A percentile compares a stretch with the other conserved stretches of the same genome.
These are phyloP conservation scores for Chaitophorus viminalis DNA, from an alignment of 2,888 invertebrate genomes.

Conservation along the genomic window DNA sequence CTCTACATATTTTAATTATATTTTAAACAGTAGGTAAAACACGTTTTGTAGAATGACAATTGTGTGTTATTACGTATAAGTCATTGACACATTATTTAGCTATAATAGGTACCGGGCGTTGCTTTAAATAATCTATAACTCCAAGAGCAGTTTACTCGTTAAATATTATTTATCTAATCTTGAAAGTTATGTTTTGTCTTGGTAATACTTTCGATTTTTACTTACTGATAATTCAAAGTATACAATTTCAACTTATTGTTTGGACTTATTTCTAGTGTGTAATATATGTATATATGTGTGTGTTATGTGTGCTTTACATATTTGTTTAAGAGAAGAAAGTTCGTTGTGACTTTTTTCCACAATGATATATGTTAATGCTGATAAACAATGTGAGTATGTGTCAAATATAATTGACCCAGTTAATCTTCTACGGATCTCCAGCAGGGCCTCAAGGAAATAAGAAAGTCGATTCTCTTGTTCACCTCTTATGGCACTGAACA, in stretches of 20 bases:
- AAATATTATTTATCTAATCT: conserved; percentile 32
- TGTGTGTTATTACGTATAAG: conserved; percentile 34
- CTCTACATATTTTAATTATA: background rate
- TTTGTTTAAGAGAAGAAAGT: conserved; percentile 51
- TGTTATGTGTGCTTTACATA: conserved; percentile 11
- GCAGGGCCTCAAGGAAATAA: conserved; percentile 47
- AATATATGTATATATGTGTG: background rate
- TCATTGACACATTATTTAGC: conserved; percentile 26
- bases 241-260: conserved; percentile 37
- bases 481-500: conserved; percentile 27
- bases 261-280: conserved; percentile 23
- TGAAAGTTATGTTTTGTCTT: conserved; percentile 3
- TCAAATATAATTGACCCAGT: conserved; percentile 60
- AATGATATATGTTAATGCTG: conserved; percentile 55
- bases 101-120: conserved; percentile 28
- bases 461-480: conserved; percentile 59
- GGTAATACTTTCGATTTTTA: conserved; percentile 49
- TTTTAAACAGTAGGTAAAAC: too few relatives aligned
- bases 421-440: conserved; percentile 51
- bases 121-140: background rate
- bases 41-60: background rate
- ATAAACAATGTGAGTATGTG: conserved; percentile 52
- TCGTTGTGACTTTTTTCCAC: conserved; percentile 28
- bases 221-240: conserved; percentile 32
- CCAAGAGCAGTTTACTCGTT: conserved; percentile 2